Base-by-base conservation (phyloP, 2,113 vertebrate genomes). In the Triplophysa tibetana region DNA sequence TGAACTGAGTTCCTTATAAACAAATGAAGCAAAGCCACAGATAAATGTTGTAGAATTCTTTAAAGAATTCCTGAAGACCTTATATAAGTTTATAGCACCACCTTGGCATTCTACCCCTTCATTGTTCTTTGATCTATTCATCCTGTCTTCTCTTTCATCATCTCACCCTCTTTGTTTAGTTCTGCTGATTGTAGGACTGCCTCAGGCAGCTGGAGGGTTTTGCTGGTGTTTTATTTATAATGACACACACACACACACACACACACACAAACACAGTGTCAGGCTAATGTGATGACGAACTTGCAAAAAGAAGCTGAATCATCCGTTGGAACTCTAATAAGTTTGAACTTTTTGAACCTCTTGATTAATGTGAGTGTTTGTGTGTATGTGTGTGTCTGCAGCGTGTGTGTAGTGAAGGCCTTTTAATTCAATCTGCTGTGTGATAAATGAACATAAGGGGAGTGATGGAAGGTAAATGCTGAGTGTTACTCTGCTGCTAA, bases 181-280 rank as follows among this genome's bases (percentile, higher is more conserved):
- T 77, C 26, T 66, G 62, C 75, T 77, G 75, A 77, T 77, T 66
- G 62, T 45, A 29, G 23, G 56, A 12, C 33, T 62, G 38, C 72
- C 41, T 63, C 21, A 38, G 74, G 74, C 74, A 26, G 45, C 58
- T 63, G 73, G 23, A 75, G 23, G 73, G 16, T n/a, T 62, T 26
- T 63, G 60, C 48, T 77, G 61, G 10, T 77, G 61, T 54, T 77
- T 77, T 33, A 77, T 77, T 77, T 77, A 77, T 77, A 66, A 75
- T 54, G 45, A 77, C 65, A 58, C 8, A 21, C 2, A 2, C 14
- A 29, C 21, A 33, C 33, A 41, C 56, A 16, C 38, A 29, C 54
- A 60, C 48, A 21, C 56, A 52, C 69, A 62, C 29, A 29, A 3
- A 29, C 29, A 4, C 29, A 29, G 29, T 29, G 29, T 29, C 29